phyloP scores from a whole-genome alignment of 92 coral and sea anemone species.

The Desmophyllum pertusum region DNA sequence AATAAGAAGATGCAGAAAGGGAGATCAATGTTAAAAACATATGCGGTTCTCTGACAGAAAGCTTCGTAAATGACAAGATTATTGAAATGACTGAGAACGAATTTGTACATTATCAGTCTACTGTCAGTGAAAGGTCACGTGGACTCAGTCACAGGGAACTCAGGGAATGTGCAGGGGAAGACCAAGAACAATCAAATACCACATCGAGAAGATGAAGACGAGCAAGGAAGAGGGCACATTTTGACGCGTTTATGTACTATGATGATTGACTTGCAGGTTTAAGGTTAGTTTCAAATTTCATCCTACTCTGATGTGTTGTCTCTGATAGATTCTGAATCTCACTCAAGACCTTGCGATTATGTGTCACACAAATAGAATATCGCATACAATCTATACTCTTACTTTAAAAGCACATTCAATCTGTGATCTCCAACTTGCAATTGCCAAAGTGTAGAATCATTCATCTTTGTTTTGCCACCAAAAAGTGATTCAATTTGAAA shows the following conservation, averaged over 20 bases:
- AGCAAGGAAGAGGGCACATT: conserved; percentile 42
- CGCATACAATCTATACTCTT: too few species aligned
- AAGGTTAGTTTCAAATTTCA: conserved; percentile 19
- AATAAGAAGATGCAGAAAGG: conserved; percentile 2
- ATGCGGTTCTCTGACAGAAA: conserved; percentile 4
- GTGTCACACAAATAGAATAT: too few species aligned
- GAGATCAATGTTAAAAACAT: not conserved
- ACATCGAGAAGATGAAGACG: conserved; percentile 50
- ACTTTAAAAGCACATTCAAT: too few species aligned
- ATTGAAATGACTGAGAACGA: not conserved
- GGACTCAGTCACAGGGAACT: not conserved
- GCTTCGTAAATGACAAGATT: not conserved
- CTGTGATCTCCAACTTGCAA: too few species aligned
- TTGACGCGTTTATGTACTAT: conserved; percentile 29
- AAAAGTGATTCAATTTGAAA: too few species aligned
- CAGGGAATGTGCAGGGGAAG: conserved; percentile 29
- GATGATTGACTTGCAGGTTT: conserved; percentile 21
- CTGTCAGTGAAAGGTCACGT: not conserved
- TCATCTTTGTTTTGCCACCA: too few species aligned
- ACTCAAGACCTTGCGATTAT: too few species aligned
- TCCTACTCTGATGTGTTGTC: conserved; percentile 15
- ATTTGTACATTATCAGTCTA: not conserved
- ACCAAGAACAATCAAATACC: conserved; percentile 44
- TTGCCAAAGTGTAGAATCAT: too few species aligned
- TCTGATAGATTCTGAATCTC: too few species aligned